A percentile compares a stretch with the other conserved stretches of the same genome.
Conservation (phyloP, 2,113 vertebrate genomes). For the Noctilio leporinus region DNA sequence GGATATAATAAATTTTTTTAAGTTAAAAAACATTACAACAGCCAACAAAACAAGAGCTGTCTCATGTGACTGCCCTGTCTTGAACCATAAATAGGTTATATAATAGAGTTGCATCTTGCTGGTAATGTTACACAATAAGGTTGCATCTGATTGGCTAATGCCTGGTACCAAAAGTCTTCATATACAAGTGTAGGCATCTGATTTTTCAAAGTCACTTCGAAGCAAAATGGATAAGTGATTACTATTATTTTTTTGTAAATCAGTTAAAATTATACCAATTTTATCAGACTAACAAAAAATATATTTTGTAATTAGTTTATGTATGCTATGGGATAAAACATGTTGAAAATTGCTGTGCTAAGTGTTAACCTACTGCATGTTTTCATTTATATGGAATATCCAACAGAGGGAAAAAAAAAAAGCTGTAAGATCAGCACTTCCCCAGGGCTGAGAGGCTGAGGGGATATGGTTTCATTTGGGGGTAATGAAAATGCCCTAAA, state of each 20-base stretch:
- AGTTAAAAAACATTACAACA: not conserved
- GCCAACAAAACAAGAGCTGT: not conserved
- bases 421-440: not conserved
- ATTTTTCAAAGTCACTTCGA: not conserved
- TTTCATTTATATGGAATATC: not conserved
- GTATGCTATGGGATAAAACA: not conserved
- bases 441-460: not conserved
- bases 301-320: not conserved
- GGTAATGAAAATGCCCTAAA: not conserved
- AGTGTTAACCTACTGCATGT: not conserved
- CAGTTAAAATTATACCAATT: not conserved
- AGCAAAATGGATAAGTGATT: not conserved
- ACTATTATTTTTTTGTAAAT: not conserved
- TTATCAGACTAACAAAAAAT: not conserved
- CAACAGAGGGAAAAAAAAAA: not conserved
- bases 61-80: not conserved
- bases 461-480: not conserved
- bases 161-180: not conserved
- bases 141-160: not conserved
- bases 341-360: not conserved
- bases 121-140: not conserved
- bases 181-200: not conserved
- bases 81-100: not conserved
- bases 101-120: not conserved
- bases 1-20: too few species aligned